A percentile compares a stretch with the other conserved stretches of the same genome.
These are phyloP conservation scores for Bugulina stolonifera DNA, from an alignment of 2,888 invertebrate species.

Conservation along the genomic window DNA sequence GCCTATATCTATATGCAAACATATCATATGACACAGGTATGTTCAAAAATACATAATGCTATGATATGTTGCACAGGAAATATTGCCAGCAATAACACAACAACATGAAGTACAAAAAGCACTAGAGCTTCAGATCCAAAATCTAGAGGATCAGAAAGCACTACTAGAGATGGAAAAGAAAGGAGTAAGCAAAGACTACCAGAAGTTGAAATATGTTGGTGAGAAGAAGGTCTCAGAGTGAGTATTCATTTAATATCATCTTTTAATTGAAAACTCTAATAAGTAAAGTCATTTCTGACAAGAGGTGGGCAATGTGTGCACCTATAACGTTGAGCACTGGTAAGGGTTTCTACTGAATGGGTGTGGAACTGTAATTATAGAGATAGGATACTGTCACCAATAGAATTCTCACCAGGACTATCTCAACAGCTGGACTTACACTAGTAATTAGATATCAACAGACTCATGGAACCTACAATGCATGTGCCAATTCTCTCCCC, in stretches of 20 bases:
- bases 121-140: background rate
- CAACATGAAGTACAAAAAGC: constrained; percentile 16
- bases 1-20: background rate
- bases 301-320: too few species aligned
- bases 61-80: background rate
- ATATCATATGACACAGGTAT: background rate
- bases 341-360: too few species aligned
- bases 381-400: too few species aligned
- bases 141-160: constrained; percentile 6
- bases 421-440: too few species aligned
- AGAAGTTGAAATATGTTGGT: constrained; percentile 4
- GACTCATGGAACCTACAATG: too few species aligned
- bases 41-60: background rate
- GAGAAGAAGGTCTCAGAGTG: constrained; percentile 17
- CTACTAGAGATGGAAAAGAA: background rate
- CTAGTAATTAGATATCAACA: too few species aligned
- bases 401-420: too few species aligned
- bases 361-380: too few species aligned
- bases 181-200: constrained; percentile 6
- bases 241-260: background rate
- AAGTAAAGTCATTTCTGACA: too few species aligned
- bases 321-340: too few species aligned
- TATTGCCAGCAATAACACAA: constrained; percentile 19
- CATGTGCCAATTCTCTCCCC: too few species aligned
- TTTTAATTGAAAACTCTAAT: too few species aligned